Percentiles rank a stretch among this genome's conserved stretches.
phyloP scores from a whole-genome alignment of 2,888 invertebrate genomes.

The Tiphia femorata region DNA sequence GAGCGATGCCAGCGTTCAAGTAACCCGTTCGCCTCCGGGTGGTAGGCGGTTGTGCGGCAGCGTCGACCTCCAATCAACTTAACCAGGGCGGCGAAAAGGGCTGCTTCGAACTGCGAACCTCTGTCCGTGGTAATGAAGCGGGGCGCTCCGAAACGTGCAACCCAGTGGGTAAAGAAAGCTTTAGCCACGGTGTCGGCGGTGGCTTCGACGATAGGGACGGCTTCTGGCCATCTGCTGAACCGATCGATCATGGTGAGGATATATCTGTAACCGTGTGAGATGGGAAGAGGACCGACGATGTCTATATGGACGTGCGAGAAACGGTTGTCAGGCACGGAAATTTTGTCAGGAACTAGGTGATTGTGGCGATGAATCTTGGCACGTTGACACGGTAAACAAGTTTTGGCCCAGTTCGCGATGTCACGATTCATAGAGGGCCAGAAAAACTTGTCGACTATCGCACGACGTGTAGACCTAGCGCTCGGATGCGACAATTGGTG shows the following conservation, averaged over 20 bases:
- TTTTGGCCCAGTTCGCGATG: slow-evolving; percentile 19
- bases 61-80: too few relatives aligned
- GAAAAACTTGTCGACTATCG: slow-evolving; percentile 23
- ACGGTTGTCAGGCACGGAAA: slow-evolving; percentile 4
- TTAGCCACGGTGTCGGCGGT: slow-evolving; percentile 25
- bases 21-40: slow-evolving; percentile 43
- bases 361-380: slow-evolving; percentile 25
- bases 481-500: slow-evolving; percentile 36
- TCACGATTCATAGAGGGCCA: slow-evolving; percentile 38
- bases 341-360: neutral
- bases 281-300: slow-evolving; percentile 21
- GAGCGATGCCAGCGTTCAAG: slow-evolving; percentile 45
- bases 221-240: slow-evolving; percentile 7
- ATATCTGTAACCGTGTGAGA: slow-evolving; percentile 43
- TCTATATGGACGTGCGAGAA: slow-evolving; percentile 11
- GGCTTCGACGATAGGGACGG: neutral
- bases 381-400: slow-evolving; percentile 27
- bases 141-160: slow-evolving; percentile 35
- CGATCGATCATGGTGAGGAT: slow-evolving; percentile 39
- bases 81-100: slow-evolving; percentile 50
- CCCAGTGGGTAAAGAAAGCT: slow-evolving; percentile 33
- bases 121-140: slow-evolving; percentile 47
- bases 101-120: slow-evolving; percentile 61
- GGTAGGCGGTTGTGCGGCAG: slow-evolving; percentile 36
- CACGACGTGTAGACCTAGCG: slow-evolving; percentile 20